A percentile compares a stretch with the other conserved stretches of the same genome.
Evolutionary conservation across 1,140 invertebrate species (phyloP).

Genomic region (Hesperophylax magnus): DNA sequence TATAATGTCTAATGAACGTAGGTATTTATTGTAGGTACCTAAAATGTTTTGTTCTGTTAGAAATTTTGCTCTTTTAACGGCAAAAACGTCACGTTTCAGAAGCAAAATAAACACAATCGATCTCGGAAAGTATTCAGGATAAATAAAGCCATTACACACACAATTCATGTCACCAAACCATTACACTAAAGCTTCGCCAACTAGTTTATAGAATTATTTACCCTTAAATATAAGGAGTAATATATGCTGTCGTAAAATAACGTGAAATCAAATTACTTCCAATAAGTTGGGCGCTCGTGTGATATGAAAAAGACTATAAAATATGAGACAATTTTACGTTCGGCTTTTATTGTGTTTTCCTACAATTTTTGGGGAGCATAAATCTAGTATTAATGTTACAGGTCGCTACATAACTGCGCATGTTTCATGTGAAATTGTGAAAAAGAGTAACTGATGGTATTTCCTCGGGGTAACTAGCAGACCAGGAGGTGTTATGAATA

Average conservation of each 20-base stretch:
- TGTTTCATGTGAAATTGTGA: background rate
- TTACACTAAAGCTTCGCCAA: background rate
- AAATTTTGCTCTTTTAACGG: too few species aligned
- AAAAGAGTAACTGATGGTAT: too few species aligned
- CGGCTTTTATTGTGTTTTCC: constrained; percentile 8
- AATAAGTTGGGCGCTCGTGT: constrained; percentile 11
- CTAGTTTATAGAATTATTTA: background rate
- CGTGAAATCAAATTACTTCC: constrained; percentile 23
- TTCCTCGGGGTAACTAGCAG: too few species aligned
- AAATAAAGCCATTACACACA: background rate
- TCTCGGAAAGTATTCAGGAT: background rate
- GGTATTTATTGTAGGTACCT: too few species aligned
- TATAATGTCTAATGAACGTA: too few species aligned
- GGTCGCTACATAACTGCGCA: constrained; percentile 4
- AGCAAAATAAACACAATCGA: too few species aligned
- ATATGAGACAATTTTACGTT: constrained; percentile 11
- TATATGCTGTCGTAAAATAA: constrained; percentile 13
- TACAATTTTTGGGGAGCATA: constrained; percentile 9
- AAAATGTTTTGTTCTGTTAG: too few species aligned
- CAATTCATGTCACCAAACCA: constrained; percentile 2
- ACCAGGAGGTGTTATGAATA: too few species aligned
- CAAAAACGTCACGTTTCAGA: too few species aligned
- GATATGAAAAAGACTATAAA: constrained; percentile 17
- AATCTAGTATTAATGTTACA: constrained; percentile 4
- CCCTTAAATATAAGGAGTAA: constrained; percentile 1